Percentiles rank a stretch among this genome's conserved stretches.
Evolutionary conservation across 2,797 vertebrate genomes (phyloP).

Genomic region (Lutjanus campechanus): DNA sequence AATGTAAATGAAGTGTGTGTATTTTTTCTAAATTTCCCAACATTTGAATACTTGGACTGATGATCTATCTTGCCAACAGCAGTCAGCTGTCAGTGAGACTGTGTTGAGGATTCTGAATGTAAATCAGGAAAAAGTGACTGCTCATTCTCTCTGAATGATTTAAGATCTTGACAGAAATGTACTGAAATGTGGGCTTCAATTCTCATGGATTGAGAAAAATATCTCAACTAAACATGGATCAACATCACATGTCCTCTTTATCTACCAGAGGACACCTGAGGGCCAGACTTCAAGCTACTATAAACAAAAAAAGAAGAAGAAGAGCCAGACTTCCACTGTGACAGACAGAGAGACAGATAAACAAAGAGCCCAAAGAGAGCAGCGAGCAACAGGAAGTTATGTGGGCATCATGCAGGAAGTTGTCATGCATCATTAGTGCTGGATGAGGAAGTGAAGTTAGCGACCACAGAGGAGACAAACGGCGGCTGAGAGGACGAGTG

Average conservation of each 20-base stretch:
- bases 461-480: conserved; percentile 22
- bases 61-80: neutral
- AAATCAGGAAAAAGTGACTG: neutral
- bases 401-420: conserved; percentile 65
- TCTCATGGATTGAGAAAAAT: neutral
- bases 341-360: conserved; percentile 40
- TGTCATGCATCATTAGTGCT: conserved; percentile 67
- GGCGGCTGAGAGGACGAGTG: conserved; percentile 7
- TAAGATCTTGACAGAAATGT: neutral
- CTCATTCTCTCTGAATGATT: neutral
- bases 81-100: neutral
- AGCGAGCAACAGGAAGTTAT: conserved; percentile 27
- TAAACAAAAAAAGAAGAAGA: conserved; percentile 32
- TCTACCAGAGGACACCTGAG: neutral
- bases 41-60: neutral
- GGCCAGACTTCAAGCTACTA: conserved; percentile 14
- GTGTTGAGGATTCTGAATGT: neutral
- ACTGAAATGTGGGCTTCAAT: neutral
- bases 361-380: conserved; percentile 14
- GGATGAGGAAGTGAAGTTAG: conserved; percentile 49
- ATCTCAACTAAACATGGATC: neutral
- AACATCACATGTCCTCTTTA: neutral
- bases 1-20: neutral
- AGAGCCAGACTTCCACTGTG: conserved; percentile 37
- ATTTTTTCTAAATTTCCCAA: too few relatives aligned